Evolutionary conservation across 2,113 vertebrate species (phyloP).

Genomic region (Colistium nudipinnis): DNA sequence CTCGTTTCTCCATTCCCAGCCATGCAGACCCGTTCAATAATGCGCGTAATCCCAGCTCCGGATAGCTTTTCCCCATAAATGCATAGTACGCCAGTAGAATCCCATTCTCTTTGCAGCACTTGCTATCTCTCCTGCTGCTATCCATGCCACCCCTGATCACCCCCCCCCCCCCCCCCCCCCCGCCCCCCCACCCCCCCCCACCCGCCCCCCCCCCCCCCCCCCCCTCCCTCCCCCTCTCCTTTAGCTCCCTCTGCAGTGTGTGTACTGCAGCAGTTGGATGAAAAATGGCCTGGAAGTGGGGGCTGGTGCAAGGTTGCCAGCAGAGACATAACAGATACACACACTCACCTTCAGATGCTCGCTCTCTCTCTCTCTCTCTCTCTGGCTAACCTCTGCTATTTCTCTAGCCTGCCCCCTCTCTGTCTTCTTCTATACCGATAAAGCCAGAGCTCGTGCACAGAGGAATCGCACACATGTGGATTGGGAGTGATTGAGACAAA

Average conservation of each 20-base stretch:
- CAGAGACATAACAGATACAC: slow-evolving; percentile 64
- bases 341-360: slow-evolving; percentile 59
- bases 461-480: slow-evolving; percentile 21
- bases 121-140: slow-evolving; percentile 30
- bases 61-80: slow-evolving; percentile 2
- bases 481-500: slow-evolving; percentile 17
- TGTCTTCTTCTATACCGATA: slow-evolving; percentile 23
- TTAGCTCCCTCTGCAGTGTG: slow-evolving; percentile 66
- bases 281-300: slow-evolving; percentile 69
- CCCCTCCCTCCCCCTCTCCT: neutral
- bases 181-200: no score
- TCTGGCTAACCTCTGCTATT: slow-evolving; percentile 28
- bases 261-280: slow-evolving; percentile 72
- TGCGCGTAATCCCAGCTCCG: slow-evolving; percentile 4
- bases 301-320: slow-evolving; percentile 68
- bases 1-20: slow-evolving; percentile 15
- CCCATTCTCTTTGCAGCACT: slow-evolving; percentile 8
- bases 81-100: slow-evolving; percentile 17
- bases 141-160: slow-evolving; percentile 21
- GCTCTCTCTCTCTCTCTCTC: slow-evolving; percentile 31
- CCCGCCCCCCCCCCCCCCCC: slow-evolving; percentile 3
- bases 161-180: neutral
- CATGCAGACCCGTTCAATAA: slow-evolving; percentile 31
- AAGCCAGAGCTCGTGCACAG: neutral
- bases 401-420: slow-evolving; percentile 42